Base-by-base conservation (phyloP, 2,888 invertebrate species). In the Dasypogon diadema region DNA sequence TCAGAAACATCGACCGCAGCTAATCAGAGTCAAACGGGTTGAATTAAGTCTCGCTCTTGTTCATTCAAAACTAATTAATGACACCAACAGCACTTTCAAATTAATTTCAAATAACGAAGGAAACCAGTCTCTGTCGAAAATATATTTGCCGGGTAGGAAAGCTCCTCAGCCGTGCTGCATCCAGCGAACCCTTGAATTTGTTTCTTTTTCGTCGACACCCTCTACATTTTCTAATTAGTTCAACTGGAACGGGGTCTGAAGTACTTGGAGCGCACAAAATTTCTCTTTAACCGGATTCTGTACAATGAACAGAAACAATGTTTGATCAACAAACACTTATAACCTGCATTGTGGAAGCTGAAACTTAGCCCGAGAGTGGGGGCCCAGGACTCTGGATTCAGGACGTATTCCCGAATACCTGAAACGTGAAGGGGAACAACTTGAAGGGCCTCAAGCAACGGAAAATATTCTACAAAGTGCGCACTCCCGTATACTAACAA, bases 261-360 rank as follows among this genome's bases (percentile, higher is more conserved):
- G 30, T 56, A 26, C 56, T 56, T 12, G 26, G 26, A 30, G 56
- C 56, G 56, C 4, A 56, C n/a, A 56, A 56, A 56, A 56, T 30
- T 56, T 56, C 56, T n/a, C 56, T 14, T 56, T 48, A 22, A 46
- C 42, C 65, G 48, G 48, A 65, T 65, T 65, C 48, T 46, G 48
- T 16, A 65, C 46, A 46, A 46, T 46, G 65, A 42, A 46, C 46
- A 65, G 26, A 74, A 77, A 77, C 75, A 77, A 74, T 77, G 77
- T 77, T 77, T 77, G 75, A 77, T 77, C 77, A 77, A 77, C 77
- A 77, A 77, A 75, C 75, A 77, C 77, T 77, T 77, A 68, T 65
- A 77, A 74, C 63, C 48, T 77, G 73, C 74, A 75, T 74, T 74
- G 58, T 37, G 55, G 37, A 55, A n/a, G 55, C 12, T 48, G 54